Evolutionary conservation across 1,140 invertebrate genomes (phyloP).

Genomic region (Cecropterus lyciades): DNA sequence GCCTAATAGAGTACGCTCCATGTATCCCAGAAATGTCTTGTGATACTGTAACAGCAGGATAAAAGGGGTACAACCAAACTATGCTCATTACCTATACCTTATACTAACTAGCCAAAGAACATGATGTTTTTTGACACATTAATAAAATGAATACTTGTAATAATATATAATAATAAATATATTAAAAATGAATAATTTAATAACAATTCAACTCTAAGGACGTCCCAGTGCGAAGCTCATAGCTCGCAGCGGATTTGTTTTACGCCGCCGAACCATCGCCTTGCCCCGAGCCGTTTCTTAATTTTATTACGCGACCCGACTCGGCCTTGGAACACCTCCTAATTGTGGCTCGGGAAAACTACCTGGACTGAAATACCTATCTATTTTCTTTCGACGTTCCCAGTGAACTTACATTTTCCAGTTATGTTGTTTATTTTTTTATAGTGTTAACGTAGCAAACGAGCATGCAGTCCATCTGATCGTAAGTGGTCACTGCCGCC

Average conservation of each 20-base stretch:
- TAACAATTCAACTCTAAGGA: constrained; percentile 38
- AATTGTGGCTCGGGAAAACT: constrained; percentile 60
- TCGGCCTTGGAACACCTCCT: constrained; percentile 67
- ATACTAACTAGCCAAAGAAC: too few relatives aligned
- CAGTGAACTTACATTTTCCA: background rate
- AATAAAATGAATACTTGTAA: too few relatives aligned
- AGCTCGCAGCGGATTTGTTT: constrained; percentile 76
- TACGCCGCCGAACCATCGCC: constrained; percentile 75
- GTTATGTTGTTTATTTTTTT: too few relatives aligned
- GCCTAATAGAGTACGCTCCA: too few relatives aligned
- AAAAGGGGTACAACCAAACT: too few relatives aligned
- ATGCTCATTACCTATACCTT: too few relatives aligned
- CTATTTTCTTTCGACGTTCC: constrained; percentile 4
- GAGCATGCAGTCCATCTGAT: background rate
- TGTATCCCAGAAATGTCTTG: too few relatives aligned
- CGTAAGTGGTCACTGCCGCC: too few relatives aligned
- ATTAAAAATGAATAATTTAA: too few relatives aligned
- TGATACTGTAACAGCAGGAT: too few relatives aligned
- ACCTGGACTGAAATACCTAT: constrained; percentile 16
- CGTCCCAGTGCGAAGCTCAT: constrained; percentile 41
- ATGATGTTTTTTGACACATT: too few relatives aligned
- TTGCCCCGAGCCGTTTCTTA: constrained; percentile 74
- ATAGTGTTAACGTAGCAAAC: background rate
- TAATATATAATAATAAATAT: too few relatives aligned
- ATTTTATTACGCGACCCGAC: constrained; percentile 79